A percentile compares a stretch with the other conserved stretches of the same genome.
Conservation (phyloP, 1,140 invertebrate genomes). For the Diploscapter pachys region DNA sequence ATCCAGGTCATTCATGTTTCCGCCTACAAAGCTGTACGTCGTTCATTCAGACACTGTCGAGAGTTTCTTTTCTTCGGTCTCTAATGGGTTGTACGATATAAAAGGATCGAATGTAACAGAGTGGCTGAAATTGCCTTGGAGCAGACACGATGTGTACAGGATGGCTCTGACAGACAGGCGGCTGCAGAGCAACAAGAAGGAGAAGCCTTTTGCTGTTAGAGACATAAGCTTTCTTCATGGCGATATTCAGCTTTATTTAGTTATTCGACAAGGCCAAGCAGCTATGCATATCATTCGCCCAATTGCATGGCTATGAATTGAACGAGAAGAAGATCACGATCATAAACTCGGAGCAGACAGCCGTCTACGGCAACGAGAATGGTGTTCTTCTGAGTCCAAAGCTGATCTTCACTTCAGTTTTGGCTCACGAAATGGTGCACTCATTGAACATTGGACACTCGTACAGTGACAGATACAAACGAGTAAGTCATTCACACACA, state of each 20-base stretch:
- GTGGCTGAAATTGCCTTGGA: slow-evolving; percentile 50
- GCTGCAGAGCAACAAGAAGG: slow-evolving; percentile 16
- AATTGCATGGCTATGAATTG: slow-evolving; percentile 39
- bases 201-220: slow-evolving; percentile 29
- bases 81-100: slow-evolving; percentile 54
- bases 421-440: slow-evolving; percentile 58
- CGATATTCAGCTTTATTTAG: slow-evolving; percentile 13
- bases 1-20: slow-evolving; percentile 21
- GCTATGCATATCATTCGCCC: slow-evolving; percentile 36
- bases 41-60: slow-evolving; percentile 48
- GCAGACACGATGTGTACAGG: slow-evolving; percentile 45
- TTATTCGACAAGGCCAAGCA: slow-evolving; percentile 39
- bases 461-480: slow-evolving; percentile 55
- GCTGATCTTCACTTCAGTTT: slow-evolving; percentile 51
- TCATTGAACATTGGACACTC: slow-evolving; percentile 57
- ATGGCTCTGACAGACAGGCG: slow-evolving; percentile 41
- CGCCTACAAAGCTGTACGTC: neutral
- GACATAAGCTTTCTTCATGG: too few relatives aligned
- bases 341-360: slow-evolving; percentile 50
- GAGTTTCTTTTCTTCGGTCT: slow-evolving; percentile 46
- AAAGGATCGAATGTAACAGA: slow-evolving; percentile 49
- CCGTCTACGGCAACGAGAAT: slow-evolving; percentile 54
- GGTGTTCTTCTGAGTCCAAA: slow-evolving; percentile 51
- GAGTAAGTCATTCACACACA: slow-evolving; percentile 32
- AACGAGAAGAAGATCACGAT: slow-evolving; percentile 52